A percentile compares a stretch with the other conserved stretches of the same genome.
phyloP scores from a whole-genome alignment of 1,140 invertebrate genomes.

The Lordiphosa collinella region DNA sequence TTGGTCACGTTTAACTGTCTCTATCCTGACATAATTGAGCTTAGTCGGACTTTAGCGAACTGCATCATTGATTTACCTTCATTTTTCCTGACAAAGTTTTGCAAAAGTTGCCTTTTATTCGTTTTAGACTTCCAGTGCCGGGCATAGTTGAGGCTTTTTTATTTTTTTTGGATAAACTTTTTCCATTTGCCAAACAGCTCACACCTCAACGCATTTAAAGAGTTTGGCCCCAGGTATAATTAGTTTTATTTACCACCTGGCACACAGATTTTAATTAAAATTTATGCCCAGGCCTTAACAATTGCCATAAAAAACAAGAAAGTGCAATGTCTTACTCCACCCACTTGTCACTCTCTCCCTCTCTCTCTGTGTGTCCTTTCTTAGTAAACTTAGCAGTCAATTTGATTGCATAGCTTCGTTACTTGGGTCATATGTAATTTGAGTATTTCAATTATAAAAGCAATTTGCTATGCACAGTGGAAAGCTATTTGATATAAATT shows the following conservation, averaged over 20 bases:
- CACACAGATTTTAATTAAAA: constrained; percentile 72
- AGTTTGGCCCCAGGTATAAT: constrained; percentile 48
- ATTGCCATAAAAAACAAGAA: neutral
- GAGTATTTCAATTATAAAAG: constrained; percentile 72
- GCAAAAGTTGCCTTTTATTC: constrained; percentile 42
- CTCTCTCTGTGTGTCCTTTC: constrained; percentile 11
- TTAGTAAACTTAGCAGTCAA: constrained; percentile 29
- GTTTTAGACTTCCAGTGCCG: constrained; percentile 55
- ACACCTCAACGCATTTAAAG: constrained; percentile 48
- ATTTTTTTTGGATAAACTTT: constrained; percentile 45
- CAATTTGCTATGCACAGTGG: constrained; percentile 32
- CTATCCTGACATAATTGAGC: constrained; percentile 60
- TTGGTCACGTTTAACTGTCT: constrained; percentile 38
- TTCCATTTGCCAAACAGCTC: constrained; percentile 53
- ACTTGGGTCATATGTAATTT: constrained; percentile 43
- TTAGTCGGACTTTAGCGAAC: constrained; percentile 66
- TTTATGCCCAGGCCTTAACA: constrained; percentile 41
- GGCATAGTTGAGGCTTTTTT: constrained; percentile 43
- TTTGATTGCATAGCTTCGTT: constrained; percentile 9
- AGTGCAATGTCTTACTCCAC: constrained; percentile 3
- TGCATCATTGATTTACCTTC: constrained; percentile 67
- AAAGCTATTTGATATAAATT: neutral
- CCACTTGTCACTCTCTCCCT: neutral
- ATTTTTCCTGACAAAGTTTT: constrained; percentile 41
- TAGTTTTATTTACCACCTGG: constrained; percentile 73